Conservation (phyloP, 1,140 invertebrate species). For the Leptopilina clavipes region DNA sequence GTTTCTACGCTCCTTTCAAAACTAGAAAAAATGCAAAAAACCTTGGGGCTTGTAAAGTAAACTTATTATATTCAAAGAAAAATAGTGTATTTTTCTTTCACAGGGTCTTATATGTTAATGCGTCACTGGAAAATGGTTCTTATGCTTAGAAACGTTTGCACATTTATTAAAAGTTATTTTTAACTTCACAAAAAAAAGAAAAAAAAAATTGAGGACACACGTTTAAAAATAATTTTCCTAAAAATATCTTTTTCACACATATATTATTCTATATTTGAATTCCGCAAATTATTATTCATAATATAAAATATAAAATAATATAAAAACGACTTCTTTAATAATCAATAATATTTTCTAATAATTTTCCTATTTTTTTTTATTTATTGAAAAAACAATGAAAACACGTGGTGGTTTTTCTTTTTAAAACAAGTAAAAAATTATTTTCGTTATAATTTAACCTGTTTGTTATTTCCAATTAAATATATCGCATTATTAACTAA, state of each 20-base stretch:
- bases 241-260: background rate
- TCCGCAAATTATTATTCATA: no score
- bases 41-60: slow-evolving; percentile 9
- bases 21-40: slow-evolving; percentile 5
- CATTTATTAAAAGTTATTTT: slow-evolving; percentile 2
- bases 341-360: no score
- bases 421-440: background rate
- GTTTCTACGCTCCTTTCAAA: slow-evolving; percentile 4
- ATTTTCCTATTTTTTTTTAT: no score
- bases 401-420: background rate
- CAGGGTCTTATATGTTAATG: slow-evolving; percentile 7
- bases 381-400: no score
- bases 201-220: background rate
- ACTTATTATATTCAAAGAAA: slow-evolving; percentile 1
- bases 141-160: background rate
- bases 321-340: no score
- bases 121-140: background rate
- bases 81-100: background rate
- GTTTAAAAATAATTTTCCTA: background rate
- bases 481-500: background rate
- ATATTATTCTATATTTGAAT: no score
- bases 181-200: background rate
- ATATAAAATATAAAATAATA: no score
- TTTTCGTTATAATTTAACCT: background rate
- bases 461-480: slow-evolving; percentile 20